Evolutionary conservation across 2,888 invertebrate species (phyloP), one percentile per base, ranked within the genome.

Genomic region (Ennomos erosarius): DNA sequence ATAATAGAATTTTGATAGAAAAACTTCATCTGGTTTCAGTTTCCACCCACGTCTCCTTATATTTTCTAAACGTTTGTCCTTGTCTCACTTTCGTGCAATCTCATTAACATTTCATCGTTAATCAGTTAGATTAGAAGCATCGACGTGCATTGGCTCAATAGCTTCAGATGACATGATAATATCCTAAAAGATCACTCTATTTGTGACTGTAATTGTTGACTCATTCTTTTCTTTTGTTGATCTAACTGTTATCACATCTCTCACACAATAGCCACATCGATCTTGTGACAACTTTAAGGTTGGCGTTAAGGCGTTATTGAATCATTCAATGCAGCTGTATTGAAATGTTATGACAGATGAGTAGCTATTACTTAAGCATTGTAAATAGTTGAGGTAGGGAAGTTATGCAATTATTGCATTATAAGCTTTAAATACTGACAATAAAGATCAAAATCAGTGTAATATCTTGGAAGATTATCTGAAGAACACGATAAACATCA

Each of bases 271-370:
- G 26, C 4, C 26, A 26, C 26, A 44, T 13, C 44, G 13, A 53
- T 40, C 39, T 34, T 45, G n/a, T 37, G 9, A 12, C 55, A 33
- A 42, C 12, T 55, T 44, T 38, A 13, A 55, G 48, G 55, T 55
- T 42, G 39, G 11, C 51, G 10, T 37, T 36, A 12, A 13, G 37
- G 44, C 49, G 49, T 49, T 26, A 55, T 44, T 49, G 26, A 26
- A 26, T 43, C 43, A 16, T 40, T 48, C 36, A 10, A 13, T 13
- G 39, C 34, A 16, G 11, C 13, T 26, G 45, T 55, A 49, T 49
- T 43, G 38, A 9, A n/a, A n/a, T 55, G 38, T 49, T 49, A 44
- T 49, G 55, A 55, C 44, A 44, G 36, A 48, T 33, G 55, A 55
- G 35, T 44, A 16, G 26, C 26, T 26, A 6, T 26, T 26, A 6